These are phyloP conservation scores for Trachelus iudaicus DNA, from an alignment of 2,888 invertebrate genomes.

Conservation along the genomic window DNA sequence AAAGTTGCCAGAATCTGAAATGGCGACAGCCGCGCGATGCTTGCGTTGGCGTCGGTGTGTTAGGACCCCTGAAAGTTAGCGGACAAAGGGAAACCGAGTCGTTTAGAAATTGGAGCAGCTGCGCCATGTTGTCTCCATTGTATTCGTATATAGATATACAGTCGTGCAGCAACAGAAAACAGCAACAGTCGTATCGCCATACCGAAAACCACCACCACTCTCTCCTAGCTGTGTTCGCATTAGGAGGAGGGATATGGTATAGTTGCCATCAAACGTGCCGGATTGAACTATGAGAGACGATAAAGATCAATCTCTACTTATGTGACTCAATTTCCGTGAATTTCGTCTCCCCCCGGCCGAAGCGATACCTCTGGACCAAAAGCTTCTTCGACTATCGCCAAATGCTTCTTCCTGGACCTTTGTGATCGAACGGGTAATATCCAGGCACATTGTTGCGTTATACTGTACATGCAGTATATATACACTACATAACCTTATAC, in stretches of 20 bases:
- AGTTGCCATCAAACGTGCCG: background rate
- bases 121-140: background rate
- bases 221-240: background rate
- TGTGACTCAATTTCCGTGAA: background rate
- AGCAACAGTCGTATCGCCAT: background rate
- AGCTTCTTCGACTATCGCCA: background rate
- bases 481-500: background rate
- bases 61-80: background rate
- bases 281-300: background rate
- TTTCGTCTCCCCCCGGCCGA: background rate
- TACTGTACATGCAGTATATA: background rate
- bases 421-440: background rate
- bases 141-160: background rate
- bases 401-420: background rate
- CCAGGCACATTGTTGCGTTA: background rate
- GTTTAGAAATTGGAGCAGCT: background rate
- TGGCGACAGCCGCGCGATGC: background rate
- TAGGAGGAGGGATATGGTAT: background rate
- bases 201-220: background rate
- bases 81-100: background rate
- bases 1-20: background rate
- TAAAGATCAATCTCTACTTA: background rate
- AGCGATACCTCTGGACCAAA: background rate
- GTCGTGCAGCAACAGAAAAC: background rate
- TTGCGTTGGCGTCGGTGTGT: background rate